A percentile compares a stretch with the other conserved stretches of the same genome.
phyloP scores from a whole-genome alignment of 1,140 invertebrate genomes.

The Paraescarpia echinospica region DNA sequence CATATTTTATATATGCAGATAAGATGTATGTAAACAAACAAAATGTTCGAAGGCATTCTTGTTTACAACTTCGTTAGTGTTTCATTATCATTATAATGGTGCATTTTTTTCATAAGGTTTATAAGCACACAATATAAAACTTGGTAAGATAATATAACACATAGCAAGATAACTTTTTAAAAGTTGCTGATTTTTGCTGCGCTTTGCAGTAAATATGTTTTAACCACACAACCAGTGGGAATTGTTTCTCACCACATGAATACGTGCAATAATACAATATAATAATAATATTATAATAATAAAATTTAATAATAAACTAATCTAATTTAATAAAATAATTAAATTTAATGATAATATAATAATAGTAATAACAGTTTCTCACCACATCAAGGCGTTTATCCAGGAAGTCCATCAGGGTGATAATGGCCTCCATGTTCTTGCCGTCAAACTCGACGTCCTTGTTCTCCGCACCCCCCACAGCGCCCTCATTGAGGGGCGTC shows the following conservation, averaged over 20 bases:
- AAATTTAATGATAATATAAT: no score
- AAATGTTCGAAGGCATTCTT: no score
- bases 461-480: conserved; percentile 46
- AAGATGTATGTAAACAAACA: background rate
- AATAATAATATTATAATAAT: no score
- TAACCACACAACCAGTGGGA: conserved; percentile 9
- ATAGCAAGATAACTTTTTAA: background rate
- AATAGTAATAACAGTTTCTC: background rate
- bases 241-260: conserved; percentile 44
- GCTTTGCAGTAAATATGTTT: background rate
- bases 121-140: background rate
- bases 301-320: no score
- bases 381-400: conserved; percentile 63
- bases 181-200: background rate
- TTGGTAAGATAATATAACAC: conserved; percentile 16
- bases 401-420: conserved; percentile 69
- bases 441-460: conserved; percentile 66
- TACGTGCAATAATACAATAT: conserved; percentile 37
- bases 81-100: background rate
- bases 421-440: conserved; percentile 72
- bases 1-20: background rate
- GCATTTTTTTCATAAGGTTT: background rate
- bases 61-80: no score
- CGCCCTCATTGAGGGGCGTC: conserved; percentile 55
- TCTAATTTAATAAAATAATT: background rate